phyloP scores from a whole-genome alignment of 2,888 invertebrate species.

The Volucella bombylans region DNA sequence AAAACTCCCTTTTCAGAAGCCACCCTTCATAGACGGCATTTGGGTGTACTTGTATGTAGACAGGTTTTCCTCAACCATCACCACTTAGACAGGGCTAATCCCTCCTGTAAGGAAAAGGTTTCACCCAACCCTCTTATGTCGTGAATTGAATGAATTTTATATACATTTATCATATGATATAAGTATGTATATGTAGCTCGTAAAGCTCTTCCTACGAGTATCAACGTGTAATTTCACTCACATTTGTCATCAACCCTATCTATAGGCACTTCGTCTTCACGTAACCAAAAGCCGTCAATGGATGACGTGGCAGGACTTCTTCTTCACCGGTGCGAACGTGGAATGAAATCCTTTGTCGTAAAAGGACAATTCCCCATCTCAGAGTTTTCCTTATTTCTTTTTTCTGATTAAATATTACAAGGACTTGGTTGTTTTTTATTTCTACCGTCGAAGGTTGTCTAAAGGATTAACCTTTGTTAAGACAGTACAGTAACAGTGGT shows the following conservation, averaged over 20 bases:
- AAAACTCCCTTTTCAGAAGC: constrained; percentile 15
- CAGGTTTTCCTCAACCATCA: background rate
- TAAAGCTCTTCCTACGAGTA: constrained; percentile 65
- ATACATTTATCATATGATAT: constrained; percentile 14
- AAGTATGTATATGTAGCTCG: background rate
- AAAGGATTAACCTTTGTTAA: constrained; percentile 65
- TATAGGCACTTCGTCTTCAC: constrained; percentile 15
- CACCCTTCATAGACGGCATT: constrained; percentile 45
- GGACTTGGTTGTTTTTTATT: constrained; percentile 23
- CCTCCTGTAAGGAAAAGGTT: constrained; percentile 36
- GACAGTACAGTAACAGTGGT: constrained; percentile 12
- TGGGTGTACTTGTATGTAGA: constrained; percentile 8
- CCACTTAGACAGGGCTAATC: constrained; percentile 57
- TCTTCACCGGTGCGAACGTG: constrained; percentile 24
- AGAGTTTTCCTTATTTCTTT: constrained; percentile 14
- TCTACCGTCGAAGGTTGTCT: constrained; percentile 49
- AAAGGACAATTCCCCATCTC: constrained; percentile 43
- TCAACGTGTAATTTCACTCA: constrained; percentile 67
- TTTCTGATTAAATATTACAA: constrained; percentile 48
- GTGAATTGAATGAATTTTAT: constrained; percentile 61
- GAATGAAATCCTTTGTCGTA: constrained; percentile 51
- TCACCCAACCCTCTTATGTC: constrained; percentile 16
- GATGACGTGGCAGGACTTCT: constrained; percentile 59
- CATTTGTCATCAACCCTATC: constrained; percentile 59
- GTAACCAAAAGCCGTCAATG: constrained; percentile 64